Percentiles rank a stretch among this genome's conserved stretches.
phyloP scores from a whole-genome alignment of 2,797 vertebrate genomes.

The Karalla daura region DNA sequence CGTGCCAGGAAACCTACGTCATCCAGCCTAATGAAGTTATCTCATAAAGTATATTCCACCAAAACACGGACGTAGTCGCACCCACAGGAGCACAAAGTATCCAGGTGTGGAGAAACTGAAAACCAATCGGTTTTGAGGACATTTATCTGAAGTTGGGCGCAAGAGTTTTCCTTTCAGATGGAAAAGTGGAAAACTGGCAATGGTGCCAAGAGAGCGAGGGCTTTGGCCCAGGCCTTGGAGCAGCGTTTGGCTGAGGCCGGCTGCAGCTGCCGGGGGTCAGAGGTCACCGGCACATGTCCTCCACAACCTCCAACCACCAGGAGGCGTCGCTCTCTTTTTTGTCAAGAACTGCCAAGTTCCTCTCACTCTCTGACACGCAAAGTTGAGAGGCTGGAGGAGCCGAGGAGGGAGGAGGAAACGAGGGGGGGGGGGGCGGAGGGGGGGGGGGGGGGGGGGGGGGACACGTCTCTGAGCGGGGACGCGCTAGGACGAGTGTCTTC shows the following conservation, averaged over 20 bases:
- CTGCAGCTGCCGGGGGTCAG: slow-evolving; percentile 72
- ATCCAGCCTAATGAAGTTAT: no score
- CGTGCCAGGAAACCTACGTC: no score
- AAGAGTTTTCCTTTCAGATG: slow-evolving; percentile 14
- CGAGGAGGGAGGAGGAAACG: not conserved
- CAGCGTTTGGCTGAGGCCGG: slow-evolving; percentile 50
- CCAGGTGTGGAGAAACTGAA: no score
- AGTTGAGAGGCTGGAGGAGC: slow-evolving; percentile 7
- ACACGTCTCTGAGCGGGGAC: slow-evolving; percentile 5
- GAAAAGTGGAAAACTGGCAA: slow-evolving; percentile 45
- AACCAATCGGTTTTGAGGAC: not conserved
- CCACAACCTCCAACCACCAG: slow-evolving; percentile 56
- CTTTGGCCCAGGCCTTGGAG: slow-evolving; percentile 60
- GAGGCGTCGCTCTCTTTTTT: slow-evolving; percentile 52
- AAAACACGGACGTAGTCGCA: no score
- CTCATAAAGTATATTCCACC: no score
- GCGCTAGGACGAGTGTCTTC: no score
- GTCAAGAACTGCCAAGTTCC: slow-evolving; percentile 56
- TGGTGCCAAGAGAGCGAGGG: slow-evolving; percentile 51
- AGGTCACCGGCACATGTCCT: slow-evolving; percentile 73
- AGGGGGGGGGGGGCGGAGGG: no score
- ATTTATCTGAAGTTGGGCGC: not conserved
- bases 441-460: no score
- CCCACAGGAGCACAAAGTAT: no score
- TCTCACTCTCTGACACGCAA: slow-evolving; percentile 26